These are phyloP conservation scores for Nasua narica DNA, from an alignment of 2,797 vertebrate genomes.

Conservation along the genomic window DNA sequence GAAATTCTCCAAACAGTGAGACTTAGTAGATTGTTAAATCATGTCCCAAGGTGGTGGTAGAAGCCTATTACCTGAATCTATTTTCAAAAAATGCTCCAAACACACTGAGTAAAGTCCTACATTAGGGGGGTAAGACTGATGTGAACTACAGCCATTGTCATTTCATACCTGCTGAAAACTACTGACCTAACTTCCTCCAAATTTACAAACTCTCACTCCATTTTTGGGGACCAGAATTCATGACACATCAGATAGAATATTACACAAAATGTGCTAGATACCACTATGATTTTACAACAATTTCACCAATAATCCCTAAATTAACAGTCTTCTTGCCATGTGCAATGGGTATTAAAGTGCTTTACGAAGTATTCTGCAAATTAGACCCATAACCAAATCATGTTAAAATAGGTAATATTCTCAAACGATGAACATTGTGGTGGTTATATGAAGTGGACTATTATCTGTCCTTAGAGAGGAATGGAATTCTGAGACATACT, in stretches of 20 bases:
- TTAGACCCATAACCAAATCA: not conserved
- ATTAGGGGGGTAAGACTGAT: not conserved
- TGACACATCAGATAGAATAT: not conserved
- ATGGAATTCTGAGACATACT: not conserved
- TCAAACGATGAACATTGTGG: not conserved
- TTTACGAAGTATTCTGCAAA: not conserved
- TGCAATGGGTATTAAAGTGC: not conserved
- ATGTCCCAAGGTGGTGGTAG: not conserved
- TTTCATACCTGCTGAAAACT: slow-evolving; percentile 10
- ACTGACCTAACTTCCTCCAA: not conserved
- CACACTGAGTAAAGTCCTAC: not conserved
- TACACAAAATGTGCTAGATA: not conserved
- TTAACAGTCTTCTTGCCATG: not conserved
- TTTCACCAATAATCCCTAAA: not conserved
- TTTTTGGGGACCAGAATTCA: not conserved
- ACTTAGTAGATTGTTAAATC: slow-evolving; percentile 43
- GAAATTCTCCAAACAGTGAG: not conserved
- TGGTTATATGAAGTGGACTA: not conserved
- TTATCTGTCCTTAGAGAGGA: not conserved
- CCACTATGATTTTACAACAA: not conserved
- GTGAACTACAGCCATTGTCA: not conserved
- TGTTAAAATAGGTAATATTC: not conserved
- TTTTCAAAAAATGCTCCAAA: slow-evolving; percentile 24
- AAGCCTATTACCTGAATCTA: not conserved
- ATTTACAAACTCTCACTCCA: not conserved